Percentiles rank a stretch among this genome's conserved stretches.
These are phyloP conservation scores for Diplogasteroides magnus DNA, from an alignment of 1,140 invertebrate species.

Conservation along the genomic window DNA sequence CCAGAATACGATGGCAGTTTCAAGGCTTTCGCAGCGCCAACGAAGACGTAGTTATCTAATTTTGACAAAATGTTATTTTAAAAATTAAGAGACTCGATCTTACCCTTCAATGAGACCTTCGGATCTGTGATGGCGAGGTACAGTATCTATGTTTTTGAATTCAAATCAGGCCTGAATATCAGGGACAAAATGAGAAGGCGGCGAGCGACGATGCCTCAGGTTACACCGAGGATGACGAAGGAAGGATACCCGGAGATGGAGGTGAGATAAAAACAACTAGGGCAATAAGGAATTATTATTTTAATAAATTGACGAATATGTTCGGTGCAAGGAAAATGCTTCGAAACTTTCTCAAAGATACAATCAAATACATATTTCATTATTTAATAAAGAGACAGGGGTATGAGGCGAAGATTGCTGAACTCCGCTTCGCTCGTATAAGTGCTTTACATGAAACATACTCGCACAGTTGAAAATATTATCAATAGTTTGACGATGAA, in stretches of 20 bases:
- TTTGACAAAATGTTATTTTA: no score
- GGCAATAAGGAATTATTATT: slow-evolving; percentile 3
- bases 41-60: no score
- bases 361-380: no score
- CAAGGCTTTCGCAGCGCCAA: no score
- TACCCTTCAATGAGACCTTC: slow-evolving; percentile 7
- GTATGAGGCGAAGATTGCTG: no score
- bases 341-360: no score
- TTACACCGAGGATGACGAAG: not conserved
- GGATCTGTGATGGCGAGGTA: slow-evolving; percentile 1
- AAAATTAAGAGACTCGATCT: slow-evolving; percentile 8
- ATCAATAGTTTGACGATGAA: no score
- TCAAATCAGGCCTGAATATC: not conserved
- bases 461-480: no score
- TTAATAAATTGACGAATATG: slow-evolving; percentile 6
- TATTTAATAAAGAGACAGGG: no score
- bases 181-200: slow-evolving; percentile 11
- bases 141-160: not conserved
- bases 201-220: slow-evolving; percentile 6
- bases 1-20: no score
- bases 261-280: not conserved
- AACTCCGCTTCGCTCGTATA: no score
- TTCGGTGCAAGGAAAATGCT: not conserved
- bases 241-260: slow-evolving; percentile 22
- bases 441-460: no score